A percentile compares a stretch with the other conserved stretches of the same genome.
Evolutionary conservation across 2,797 vertebrate genomes (phyloP).

Genomic region (Phrynocephalus guinanensis): DNA sequence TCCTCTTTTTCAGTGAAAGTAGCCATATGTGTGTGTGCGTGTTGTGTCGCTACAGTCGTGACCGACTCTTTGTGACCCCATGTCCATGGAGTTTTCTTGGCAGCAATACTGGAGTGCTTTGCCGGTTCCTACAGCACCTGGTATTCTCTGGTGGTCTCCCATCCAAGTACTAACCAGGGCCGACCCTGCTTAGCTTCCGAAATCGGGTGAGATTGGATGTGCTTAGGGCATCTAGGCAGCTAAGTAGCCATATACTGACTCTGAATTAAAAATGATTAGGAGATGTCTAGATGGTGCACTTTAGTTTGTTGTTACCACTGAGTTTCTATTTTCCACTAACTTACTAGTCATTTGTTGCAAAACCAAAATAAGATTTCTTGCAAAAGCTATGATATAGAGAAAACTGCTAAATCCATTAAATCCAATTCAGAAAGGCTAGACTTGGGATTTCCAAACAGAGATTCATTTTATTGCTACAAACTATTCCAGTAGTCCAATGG

Average conservation of each 20-base stretch:
- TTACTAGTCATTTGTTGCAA: constrained; percentile 62
- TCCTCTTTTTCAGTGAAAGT: background rate
- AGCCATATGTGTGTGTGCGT: too few species aligned
- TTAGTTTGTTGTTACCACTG: constrained; percentile 24
- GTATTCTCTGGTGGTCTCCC: too few species aligned
- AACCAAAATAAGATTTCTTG: constrained; percentile 66
- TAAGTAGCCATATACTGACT: too few species aligned
- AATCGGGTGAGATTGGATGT: too few species aligned
- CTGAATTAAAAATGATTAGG: background rate
- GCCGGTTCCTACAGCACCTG: too few species aligned
- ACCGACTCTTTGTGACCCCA: too few species aligned
- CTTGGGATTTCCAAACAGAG: constrained; percentile 72
- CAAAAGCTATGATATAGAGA: constrained; percentile 53
- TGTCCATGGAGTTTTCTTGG: too few species aligned
- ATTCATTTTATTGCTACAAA: constrained; percentile 66
- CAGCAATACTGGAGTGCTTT: too few species aligned
- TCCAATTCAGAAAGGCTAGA: constrained; percentile 73
- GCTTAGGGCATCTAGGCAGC: too few species aligned
- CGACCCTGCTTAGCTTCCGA: too few species aligned
- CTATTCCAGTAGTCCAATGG: constrained; percentile 50
- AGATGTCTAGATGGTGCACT: background rate
- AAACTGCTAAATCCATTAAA: constrained; percentile 73
- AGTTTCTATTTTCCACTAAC: background rate
- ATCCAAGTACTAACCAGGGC: too few species aligned
- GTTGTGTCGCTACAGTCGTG: too few species aligned